Conservation (phyloP, 1,140 invertebrate species). For the Apis cerana region DNA sequence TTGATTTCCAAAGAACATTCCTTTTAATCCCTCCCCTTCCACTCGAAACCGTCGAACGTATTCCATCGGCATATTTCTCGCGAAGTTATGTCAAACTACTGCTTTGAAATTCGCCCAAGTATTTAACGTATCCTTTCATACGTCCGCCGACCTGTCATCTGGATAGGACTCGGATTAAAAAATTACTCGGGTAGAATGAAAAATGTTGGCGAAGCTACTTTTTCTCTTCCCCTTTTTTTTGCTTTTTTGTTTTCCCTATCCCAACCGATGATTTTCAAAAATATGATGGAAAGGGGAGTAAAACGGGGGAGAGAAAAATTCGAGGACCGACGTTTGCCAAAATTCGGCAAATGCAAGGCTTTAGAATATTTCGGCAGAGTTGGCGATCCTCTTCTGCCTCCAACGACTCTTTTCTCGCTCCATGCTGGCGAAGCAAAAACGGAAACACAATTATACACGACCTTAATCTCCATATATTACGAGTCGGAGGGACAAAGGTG, state of each 20-base stretch:
- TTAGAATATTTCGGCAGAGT: neutral
- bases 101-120: constrained; percentile 37
- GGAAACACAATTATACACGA: constrained; percentile 30
- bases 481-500: neutral
- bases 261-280: neutral
- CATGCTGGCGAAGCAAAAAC: constrained; percentile 7
- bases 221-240: neutral
- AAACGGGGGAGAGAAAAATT: neutral
- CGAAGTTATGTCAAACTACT: constrained; percentile 53
- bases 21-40: neutral
- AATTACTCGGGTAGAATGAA: neutral
- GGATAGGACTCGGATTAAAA: neutral
- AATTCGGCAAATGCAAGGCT: neutral
- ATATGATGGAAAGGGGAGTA: neutral
- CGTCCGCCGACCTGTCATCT: neutral
- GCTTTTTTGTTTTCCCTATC: no score
- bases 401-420: neutral
- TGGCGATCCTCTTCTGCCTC: neutral
- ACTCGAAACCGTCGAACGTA: neutral
- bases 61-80: constrained; percentile 16
- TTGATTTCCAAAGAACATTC: neutral
- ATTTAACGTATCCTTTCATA: constrained; percentile 15
- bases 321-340: neutral
- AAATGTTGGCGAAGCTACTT: constrained; percentile 2
- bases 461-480: constrained; percentile 28